Conservation (phyloP, 2,888 invertebrate species). For the Malthinus flaveolus region DNA sequence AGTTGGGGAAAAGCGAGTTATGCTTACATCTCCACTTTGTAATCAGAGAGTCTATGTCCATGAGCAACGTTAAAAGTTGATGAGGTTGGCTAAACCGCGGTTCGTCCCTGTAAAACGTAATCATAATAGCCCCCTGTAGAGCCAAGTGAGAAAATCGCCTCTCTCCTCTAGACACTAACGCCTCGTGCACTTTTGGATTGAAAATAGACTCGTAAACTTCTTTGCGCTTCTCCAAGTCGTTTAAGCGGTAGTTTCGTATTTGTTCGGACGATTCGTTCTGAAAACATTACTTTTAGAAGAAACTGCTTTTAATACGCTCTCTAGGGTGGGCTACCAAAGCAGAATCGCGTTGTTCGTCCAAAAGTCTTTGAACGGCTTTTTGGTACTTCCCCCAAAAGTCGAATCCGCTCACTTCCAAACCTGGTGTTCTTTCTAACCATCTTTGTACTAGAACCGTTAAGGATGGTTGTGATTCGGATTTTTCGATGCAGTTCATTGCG, state of each 20-base stretch:
- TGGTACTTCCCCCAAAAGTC: conserved; percentile 95
- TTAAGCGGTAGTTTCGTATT: conserved; percentile 64
- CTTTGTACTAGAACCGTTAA: conserved; percentile 83
- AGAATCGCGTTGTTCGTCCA: conserved; percentile 67
- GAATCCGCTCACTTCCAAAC: conserved; percentile 80
- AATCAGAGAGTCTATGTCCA: conserved; percentile 97
- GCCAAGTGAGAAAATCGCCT: conserved; percentile 88
- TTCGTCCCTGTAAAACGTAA: conserved; percentile 95
- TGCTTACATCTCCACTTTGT: conserved; percentile 98
- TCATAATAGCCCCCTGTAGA: conserved; percentile 96
- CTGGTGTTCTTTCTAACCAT: conserved; percentile 95
- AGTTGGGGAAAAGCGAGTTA: not conserved
- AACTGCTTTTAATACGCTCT: not conserved
- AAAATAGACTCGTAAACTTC: conserved; percentile 91
- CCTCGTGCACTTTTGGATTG: conserved; percentile 80
- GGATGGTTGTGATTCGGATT: conserved; percentile 83
- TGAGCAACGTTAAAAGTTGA: conserved; percentile 89
- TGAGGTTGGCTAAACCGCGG: conserved; percentile 98
- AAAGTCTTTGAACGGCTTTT: conserved; percentile 69
- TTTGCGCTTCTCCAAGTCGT: conserved; percentile 76
- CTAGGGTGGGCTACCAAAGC: conserved; percentile 58
- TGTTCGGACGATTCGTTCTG: conserved; percentile 42
- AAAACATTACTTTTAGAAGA: not conserved
- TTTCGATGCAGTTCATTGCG: conserved; percentile 60
- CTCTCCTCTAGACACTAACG: conserved; percentile 83